Base-by-base conservation (phyloP, 2,888 invertebrate genomes). In the Pterobdella sp. region DNA sequence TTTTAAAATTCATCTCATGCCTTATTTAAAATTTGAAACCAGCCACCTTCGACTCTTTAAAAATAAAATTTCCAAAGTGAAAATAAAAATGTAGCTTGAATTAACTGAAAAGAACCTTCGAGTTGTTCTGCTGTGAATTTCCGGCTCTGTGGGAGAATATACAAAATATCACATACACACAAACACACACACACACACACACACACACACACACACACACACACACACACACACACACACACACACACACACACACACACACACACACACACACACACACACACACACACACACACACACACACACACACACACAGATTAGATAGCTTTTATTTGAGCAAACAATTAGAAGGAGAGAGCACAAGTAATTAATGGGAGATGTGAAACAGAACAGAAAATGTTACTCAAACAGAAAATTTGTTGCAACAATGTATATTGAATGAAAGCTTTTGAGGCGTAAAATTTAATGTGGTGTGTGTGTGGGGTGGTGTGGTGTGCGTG, bases 71-170 rank as follows among this genome's bases (percentile, higher is more conserved):
- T 26, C 22, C 14, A 49, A 49, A 49, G 29, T 60, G 26, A 60
- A 26, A n/a, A 60, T 60, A n/a, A 60, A 26, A n/a, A 10, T 60
- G n/a, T 4, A 60, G n/a, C 60, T n/a, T 4, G n/a, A 60, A 26
- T 10, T 26, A 26, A 60, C n/a, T 10, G 1, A 10, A 60, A 60
- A n/a, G 3, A 60, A 65, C 65, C 65, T 7, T 65, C 65, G 29
- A 65, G 10, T 31, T 65, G 65, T 10, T 65, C 65, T 34, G 65
- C 65, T 31, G 65, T 65, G 2, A 65, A 34, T 31, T 65, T 65
- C 32, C 32, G 65, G 32, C 65, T 65, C 65, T 65, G 65, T 29
- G 32, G 32, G 10, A n/a, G n/a, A 18, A 49, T 49, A n/a, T n/a
- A n/a, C n/a, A n/a, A n/a, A n/a, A n/a, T n/a, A n/a, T n/a, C 63